Conservation (phyloP, 2,888 invertebrate species). For the Harpalus rufipes region DNA sequence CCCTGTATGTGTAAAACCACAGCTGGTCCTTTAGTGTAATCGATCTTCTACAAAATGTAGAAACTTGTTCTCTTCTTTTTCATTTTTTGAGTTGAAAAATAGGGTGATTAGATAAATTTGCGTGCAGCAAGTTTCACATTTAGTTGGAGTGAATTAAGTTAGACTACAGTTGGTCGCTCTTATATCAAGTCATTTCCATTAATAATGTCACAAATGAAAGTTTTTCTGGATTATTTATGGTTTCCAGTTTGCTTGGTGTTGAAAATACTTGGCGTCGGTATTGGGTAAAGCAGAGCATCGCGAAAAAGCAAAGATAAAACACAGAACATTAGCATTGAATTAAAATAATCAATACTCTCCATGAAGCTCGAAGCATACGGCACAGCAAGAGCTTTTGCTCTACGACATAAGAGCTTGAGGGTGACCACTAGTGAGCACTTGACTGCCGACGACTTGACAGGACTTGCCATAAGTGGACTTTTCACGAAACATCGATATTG, state of each 20-base stretch:
- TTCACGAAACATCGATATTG: constrained; percentile 52
- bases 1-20: no score
- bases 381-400: constrained; percentile 17
- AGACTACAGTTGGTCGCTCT: constrained; percentile 45
- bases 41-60: no score
- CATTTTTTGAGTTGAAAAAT: constrained; percentile 17
- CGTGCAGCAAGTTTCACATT: constrained; percentile 47
- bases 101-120: constrained; percentile 50
- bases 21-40: no score
- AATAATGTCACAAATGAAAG: constrained; percentile 54
- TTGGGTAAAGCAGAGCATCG: constrained; percentile 41
- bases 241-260: constrained; percentile 49
- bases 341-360: constrained; percentile 58
- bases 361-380: not conserved
- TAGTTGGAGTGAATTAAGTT: constrained; percentile 43
- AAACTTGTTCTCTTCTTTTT: no score
- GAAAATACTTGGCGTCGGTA: constrained; percentile 51
- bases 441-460: not conserved
- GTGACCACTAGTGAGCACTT: constrained; percentile 8
- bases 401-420: not conserved
- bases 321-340: constrained; percentile 60
- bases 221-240: constrained; percentile 56
- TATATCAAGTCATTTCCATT: constrained; percentile 59
- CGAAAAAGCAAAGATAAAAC: constrained; percentile 61
- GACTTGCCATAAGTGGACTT: constrained; percentile 4